Evolutionary conservation across 2,888 invertebrate genomes (phyloP), one percentile per base, ranked within the genome.

Genomic region (Frankliniella intonsa): DNA sequence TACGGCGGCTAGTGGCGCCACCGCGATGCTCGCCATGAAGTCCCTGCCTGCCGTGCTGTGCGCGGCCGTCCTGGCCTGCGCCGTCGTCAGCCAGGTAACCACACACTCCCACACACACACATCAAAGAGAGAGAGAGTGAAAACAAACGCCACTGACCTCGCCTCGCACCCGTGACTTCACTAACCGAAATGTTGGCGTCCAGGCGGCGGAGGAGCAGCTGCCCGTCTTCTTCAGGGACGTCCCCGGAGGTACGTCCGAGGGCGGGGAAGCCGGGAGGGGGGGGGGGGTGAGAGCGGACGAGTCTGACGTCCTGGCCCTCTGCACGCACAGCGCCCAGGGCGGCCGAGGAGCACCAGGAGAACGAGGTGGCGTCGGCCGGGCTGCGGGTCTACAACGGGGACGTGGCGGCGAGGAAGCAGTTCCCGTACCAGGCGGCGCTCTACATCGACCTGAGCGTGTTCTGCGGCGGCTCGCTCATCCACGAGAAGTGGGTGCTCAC

Each of bases 401-500:
- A 12, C 25, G 25, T 9, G 22, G 69, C 69, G 22, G 11, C 69
- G 22, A 76, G 69, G 69, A 76, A 2, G 69, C 69, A 76, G 69
- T 76, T 76, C 69, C 69, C 69, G 22, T 76, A 25, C 69, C 69
- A 76, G 69, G 69, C 69, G 25, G 69, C 22, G 22, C 9, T 76
- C 22, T 76, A 76, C 69, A 8, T 76, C 22, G 81, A 84, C 69
- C 25, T 25, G 22, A 25, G 3, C 25, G 69, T 12, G 22, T 76
- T 76, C 69, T 97, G 97, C 86, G 97, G 97, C 0, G 97, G 95
- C 0, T 96, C 96, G 12, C 91, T 97, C 81, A 94, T 97, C 82
- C 93, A 95, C 84, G 92, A 94, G 0, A 91, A 92, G 83, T 97
- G 96, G 96, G 90, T 97, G 27, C 90, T 97, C 81, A 97, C 97